Evolutionary conservation across 2,888 invertebrate species (phyloP), one percentile per base, ranked within the genome.

Genomic region (Candidula unifasciata): DNA sequence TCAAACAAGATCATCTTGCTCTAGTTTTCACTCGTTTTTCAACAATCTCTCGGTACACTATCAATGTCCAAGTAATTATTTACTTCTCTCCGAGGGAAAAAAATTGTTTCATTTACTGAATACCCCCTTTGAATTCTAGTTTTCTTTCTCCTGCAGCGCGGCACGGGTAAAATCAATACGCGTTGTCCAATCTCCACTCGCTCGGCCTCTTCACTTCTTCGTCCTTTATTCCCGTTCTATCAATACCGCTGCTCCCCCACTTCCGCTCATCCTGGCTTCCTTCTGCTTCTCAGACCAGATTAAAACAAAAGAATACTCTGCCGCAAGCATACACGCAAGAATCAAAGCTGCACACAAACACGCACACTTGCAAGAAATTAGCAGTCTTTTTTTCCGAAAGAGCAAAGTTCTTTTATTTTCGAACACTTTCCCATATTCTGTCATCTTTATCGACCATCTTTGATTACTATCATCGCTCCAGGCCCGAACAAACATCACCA

Each of bases 391-490:
- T 37, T n/a, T 24, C 18, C 24, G 37, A 71, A 35, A 35, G 71
- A 71, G 71, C 71, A 71, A 71, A 71, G 35, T 37, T 71, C 37
- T 71, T 69, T 37, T 37, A 35, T 71, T 24, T 8, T 71, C 24
- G 37, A 71, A 71, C 27, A 71, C 37, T 71, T 71, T 27, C 24
- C 37, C 37, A 21, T n/a, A 18, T 37, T 35, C 71, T 37, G 71
- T 37, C 71, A 37, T 71, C 71, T 71, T 37, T 24, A 71, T 71
- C 71, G 71, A 71, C 35, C 71, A 16, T 71, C 24, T 37, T 1
- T 71, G 71, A 71, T 71, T 71, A 71, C 71, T 33, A 68, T 37
- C 37, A 21, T 71, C 71, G 35, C 35, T 24, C 37, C 71, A 71
- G 37, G 37, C 18, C 33, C 18, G 71, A 71, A 71, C 37, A 71